Base-by-base conservation (phyloP, 1,140 invertebrate species). In the Drusus annulatus region DNA sequence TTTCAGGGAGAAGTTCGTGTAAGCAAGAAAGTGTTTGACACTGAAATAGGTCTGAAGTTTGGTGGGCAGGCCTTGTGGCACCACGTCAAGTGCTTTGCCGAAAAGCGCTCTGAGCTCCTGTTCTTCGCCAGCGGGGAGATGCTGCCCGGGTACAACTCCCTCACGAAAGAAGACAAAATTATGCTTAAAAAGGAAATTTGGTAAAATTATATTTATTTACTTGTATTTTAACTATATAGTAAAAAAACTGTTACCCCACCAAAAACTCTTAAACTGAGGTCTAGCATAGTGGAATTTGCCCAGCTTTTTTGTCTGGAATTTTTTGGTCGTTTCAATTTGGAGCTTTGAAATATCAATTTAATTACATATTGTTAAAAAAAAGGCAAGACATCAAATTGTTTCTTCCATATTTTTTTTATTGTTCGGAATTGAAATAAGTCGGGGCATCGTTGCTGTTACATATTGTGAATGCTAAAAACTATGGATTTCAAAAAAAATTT, bases 21-120 rank as follows among this genome's bases (percentile, higher is more conserved):
- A 79, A 93, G 94, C 7, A 98, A 97, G 88, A 95, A 95, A 84
- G 96, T 97, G 84, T 98, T 91, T 90, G 94, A 97, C 73, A 94
- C 93, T 80, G 94, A 96, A 83, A 89, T 94, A 58, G 96, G 94
- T 0, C 92, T 90, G 84, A 94, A 93, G 86, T 97, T 93, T 90
- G 96, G 96, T 16, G 95, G 94, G 0, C 89, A 94, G 83, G 92
- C 95, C 81, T 87, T 93, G 25, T 99, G 97, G 97, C 93, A 98
- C 88, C 98, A 99, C 90, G 88, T 98, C 10, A 94, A 96, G 80
- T 99, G 98, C 87, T 99, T 99, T 91, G 93, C 92, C 8, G 92
- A 96, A 84, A 86, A 94, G n/a, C 88, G 95, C 62, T 89, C 92
- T 79, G 93, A 96, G 69, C 85, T 98, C 2, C 91, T 93, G 51